Evolutionary conservation across 2,797 vertebrate species (phyloP), one percentile per base, ranked within the genome.

Genomic region (Spondyliosoma cantharus): DNA sequence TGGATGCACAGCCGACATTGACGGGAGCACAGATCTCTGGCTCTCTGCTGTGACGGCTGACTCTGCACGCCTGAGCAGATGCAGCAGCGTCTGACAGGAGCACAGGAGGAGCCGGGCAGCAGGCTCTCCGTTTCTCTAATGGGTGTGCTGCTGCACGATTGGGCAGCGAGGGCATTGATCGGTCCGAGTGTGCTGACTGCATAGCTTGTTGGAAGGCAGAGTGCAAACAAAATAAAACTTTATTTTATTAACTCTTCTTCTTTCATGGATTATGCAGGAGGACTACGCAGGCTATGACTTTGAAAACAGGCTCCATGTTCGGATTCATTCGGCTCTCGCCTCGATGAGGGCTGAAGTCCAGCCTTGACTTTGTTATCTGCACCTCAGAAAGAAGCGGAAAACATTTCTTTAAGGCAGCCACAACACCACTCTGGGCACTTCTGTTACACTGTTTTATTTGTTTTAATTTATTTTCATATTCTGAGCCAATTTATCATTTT

Each of bases 221-320:
- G 50, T 46, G 49, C 1, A 0, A 13, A 49, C 50, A 71, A 61
- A 67, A 70, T 15, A 19, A 20, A 15, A 52, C n/a, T 56, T 20
- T 2, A 14, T 37, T 67, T 60, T 37, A 49, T 5, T 60, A 11
- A 52, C 11, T 3, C 2, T 60, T 60, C 29, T 64, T 57, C 43
- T 45, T 71, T 17, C 49, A 5, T 81, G 67, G 59, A 11, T 69
- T 66, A 27, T 93, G 59, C 94, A 99, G 98, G 98, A 99, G 91
- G 97, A 98, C 76, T 99, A 96, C 46, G 92, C 94, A 9, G 98
- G 97, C 84, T 99, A 99, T 73, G 98, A 99, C 93, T 99, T 99
- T 92, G 98, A 99, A 91, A 99, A 99, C 96, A 95, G 98, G 91
- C 93, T 99, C 90, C 98, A 99, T 12, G 97, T 99, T 60, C 97